A percentile compares a stretch with the other conserved stretches of the same genome.
These are phyloP conservation scores for Agrochola circellaris DNA, from an alignment of 2,888 invertebrate species.

Conservation along the genomic window DNA sequence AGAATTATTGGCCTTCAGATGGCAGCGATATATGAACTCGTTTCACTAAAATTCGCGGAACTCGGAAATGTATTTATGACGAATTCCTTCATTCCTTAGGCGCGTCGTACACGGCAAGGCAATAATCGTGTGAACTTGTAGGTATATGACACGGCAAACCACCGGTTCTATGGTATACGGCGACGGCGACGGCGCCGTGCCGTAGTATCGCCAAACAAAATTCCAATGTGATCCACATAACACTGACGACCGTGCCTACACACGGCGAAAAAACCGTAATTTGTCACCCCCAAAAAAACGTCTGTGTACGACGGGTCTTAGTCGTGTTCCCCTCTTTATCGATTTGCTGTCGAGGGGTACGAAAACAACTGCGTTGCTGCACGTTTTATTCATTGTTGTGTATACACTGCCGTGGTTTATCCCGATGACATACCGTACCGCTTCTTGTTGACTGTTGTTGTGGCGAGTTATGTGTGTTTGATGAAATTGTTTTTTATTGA, in stretches of 20 bases:
- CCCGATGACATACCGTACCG: conserved; percentile 4
- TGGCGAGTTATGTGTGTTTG: background rate
- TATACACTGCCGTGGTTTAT: background rate
- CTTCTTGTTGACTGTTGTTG: background rate
- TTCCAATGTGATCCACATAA: background rate
- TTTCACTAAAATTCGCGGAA: conserved; percentile 11
- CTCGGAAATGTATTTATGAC: conserved; percentile 20
- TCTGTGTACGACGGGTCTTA: background rate
- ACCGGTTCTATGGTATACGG: background rate
- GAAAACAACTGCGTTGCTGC: conserved; percentile 23
- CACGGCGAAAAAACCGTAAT: background rate
- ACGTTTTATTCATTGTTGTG: conserved; percentile 51
- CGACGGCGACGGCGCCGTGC: background rate
- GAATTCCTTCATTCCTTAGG: conserved; percentile 1
- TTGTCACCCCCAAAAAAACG: background rate
- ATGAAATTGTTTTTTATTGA: conserved; percentile 4
- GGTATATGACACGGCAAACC: background rate
- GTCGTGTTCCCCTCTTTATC: conserved; percentile 10
- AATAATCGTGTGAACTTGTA: background rate
- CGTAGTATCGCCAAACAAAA: background rate
- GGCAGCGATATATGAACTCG: conserved; percentile 18
- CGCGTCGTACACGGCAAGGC: background rate
- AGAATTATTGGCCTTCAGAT: too few species aligned
- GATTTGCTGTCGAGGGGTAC: conserved; percentile 21
- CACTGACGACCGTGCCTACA: background rate